Evolutionary conservation across 2,113 vertebrate species (phyloP), one percentile per base, ranked within the genome.

Genomic region (Ibidorhyncha struthersii): DNA sequence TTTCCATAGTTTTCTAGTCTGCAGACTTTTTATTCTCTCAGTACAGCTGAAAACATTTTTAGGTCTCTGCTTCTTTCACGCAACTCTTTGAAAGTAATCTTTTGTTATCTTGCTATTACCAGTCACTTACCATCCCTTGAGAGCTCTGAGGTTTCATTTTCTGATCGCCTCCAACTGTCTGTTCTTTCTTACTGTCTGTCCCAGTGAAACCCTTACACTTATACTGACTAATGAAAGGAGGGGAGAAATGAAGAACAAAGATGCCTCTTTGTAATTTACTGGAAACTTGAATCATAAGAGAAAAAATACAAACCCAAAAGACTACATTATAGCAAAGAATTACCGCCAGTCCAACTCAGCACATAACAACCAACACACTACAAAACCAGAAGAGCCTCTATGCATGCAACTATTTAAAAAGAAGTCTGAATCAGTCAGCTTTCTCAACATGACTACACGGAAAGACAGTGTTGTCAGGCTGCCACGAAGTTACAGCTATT

Each of bases 21-120:
- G 47, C 30, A 86, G 32, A 58, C 43, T 80, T 3, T 43, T 82
- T 81, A 67, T 89, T 93, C 63, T 88, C 65, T 93, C 55, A 92
- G 16, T 50, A 91, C 55, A 91, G 70, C 53, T 94, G 52, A 89
- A 87, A 76, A 63, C 6, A 76, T 30, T 86, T 93, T 72, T 66
- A 79, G 11, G 29, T 67, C 70, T 71, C 56, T 5, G 5, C 23
- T 67, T 96, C 34, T 78, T 82, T 50, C 56, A 73, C 18, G 47
- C 15, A 93, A 87, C 29, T 95, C 81, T 93, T 94, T 93, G 59
- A 88, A 96, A 97, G 79, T 92, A 76, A 91, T 86, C 25, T 23
- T 96, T 90, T 93, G 70, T 94, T 93, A 94, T 63, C 56, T 80
- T 78, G 19, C 84, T 71, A 56, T 81, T 73, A 91, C 67, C 67